phyloP scores from a whole-genome alignment of 2,888 invertebrate genomes.

The Meghimatium bilineatum region DNA sequence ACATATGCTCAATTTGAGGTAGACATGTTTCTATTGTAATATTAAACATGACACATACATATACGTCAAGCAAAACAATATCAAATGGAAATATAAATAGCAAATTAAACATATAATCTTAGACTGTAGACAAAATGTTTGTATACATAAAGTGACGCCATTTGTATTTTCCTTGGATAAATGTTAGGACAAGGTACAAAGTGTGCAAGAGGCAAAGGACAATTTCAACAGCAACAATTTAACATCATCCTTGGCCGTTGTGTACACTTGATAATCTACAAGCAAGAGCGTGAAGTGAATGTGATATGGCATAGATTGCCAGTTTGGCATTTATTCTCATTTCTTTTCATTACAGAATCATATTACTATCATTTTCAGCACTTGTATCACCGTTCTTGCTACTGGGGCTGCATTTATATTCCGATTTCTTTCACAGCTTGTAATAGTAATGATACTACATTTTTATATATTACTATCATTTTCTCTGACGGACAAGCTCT shows the following conservation, averaged over 20 bases:
- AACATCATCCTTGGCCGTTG: not conserved
- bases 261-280: no score
- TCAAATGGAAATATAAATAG: not conserved
- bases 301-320: not conserved
- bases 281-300: not conserved
- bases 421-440: no score
- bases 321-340: not conserved
- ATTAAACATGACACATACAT: slow-evolving; percentile 7
- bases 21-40: slow-evolving; percentile 25
- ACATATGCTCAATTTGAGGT: slow-evolving; percentile 3
- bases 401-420: no score
- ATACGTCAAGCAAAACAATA: slow-evolving; percentile 8
- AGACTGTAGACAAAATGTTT: slow-evolving; percentile 11
- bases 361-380: no score
- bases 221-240: not conserved
- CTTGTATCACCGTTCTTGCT: no score
- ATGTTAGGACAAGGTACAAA: not conserved
- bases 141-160: slow-evolving; percentile 3
- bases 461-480: no score
- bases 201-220: not conserved
- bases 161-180: not conserved
- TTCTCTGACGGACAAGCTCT: no score
- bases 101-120: not conserved
- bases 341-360: not conserved
- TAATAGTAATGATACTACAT: no score